Conservation (phyloP, 2,113 vertebrate species). For the Tauraco erythrolophus region DNA sequence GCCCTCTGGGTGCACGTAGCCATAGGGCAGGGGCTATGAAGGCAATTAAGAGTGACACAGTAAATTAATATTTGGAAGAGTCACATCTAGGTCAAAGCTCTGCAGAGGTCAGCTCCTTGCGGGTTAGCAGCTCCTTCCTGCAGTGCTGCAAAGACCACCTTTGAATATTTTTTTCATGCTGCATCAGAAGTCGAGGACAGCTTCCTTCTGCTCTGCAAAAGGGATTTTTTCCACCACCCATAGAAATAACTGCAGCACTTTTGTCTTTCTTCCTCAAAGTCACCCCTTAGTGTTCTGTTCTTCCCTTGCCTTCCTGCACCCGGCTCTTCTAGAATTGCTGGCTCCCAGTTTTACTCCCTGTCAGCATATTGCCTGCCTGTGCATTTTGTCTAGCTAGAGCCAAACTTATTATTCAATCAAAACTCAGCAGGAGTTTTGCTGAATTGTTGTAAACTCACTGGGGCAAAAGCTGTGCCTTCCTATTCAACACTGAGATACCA, state of each 20-base stretch:
- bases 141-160: neutral
- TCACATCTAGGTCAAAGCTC: neutral
- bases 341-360: neutral
- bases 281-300: neutral
- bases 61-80: neutral
- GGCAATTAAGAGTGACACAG: neutral
- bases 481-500: neutral
- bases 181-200: neutral
- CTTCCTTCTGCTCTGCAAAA: neutral
- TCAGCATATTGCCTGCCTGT: neutral
- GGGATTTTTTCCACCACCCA: neutral
- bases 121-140: neutral
- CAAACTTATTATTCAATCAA: slow-evolving; percentile 33
- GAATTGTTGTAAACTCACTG: slow-evolving; percentile 49
- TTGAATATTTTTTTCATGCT: neutral
- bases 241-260: neutral
- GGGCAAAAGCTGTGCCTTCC: slow-evolving; percentile 26
- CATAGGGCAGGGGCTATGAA: neutral
- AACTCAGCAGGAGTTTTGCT: slow-evolving; percentile 35
- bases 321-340: neutral
- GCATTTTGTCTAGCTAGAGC: neutral
- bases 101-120: neutral
- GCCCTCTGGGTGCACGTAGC: neutral
- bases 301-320: neutral
- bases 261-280: neutral